A percentile compares a stretch with the other conserved stretches of the same genome.
Conservation (phyloP, 2,888 invertebrate species). For the Conops quadrifasciatus region DNA sequence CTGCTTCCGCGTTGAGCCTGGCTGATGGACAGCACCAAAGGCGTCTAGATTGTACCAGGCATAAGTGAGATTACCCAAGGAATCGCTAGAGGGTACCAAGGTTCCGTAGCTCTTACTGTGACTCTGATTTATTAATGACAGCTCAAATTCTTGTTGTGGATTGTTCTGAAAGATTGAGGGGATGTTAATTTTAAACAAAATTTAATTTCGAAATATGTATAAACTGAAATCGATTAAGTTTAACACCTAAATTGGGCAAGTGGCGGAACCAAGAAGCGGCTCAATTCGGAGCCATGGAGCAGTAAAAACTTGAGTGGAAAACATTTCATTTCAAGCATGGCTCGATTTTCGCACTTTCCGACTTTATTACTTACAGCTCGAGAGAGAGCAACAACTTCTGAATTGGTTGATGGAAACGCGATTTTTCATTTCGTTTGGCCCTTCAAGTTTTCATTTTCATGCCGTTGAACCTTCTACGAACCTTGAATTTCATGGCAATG, state of each 20-base stretch:
- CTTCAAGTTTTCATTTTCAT: neutral
- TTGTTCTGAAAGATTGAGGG: constrained; percentile 24
- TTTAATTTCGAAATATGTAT: neutral
- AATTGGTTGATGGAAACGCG: constrained; percentile 10
- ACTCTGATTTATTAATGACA: constrained; percentile 54
- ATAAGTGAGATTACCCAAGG: constrained; percentile 70
- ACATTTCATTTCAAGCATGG: constrained; percentile 18
- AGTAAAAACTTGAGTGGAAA: constrained; percentile 13
- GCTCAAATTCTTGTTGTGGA: constrained; percentile 47
- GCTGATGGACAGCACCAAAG: constrained; percentile 71
- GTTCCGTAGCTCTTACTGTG: constrained; percentile 60
- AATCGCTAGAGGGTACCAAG: constrained; percentile 46
- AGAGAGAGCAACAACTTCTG: constrained; percentile 34
- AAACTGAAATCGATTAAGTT: constrained; percentile 17
- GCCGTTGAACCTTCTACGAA: neutral
- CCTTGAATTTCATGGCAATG: neutral
- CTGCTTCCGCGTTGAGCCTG: constrained; percentile 61
- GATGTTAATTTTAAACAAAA: neutral
- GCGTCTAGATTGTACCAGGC: constrained; percentile 84
- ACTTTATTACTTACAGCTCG: constrained; percentile 38
- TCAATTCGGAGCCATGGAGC: neutral
- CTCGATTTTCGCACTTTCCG: constrained; percentile 28
- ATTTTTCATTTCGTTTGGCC: neutral
- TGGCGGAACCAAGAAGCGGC: neutral
- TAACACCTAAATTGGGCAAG: neutral